These are phyloP conservation scores for Aurelia sp. DNA, from an alignment of 30 jellyfish, hydroid and myxozoan genomes.

Conservation along the genomic window DNA sequence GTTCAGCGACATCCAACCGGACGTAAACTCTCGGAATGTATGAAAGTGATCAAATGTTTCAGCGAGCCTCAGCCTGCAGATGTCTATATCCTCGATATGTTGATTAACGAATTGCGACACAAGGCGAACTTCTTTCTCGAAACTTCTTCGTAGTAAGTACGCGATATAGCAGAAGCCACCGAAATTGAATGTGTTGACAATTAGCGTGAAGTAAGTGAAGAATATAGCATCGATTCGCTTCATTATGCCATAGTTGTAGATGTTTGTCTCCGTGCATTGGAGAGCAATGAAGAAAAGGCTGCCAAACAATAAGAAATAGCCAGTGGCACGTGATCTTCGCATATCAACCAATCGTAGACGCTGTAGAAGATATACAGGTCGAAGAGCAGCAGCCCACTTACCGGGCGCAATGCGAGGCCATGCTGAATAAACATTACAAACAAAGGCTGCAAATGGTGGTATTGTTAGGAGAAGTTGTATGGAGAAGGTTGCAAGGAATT, in stretches of 20 bases:
- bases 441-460: slow-evolving; percentile 78
- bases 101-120: slow-evolving; percentile 74
- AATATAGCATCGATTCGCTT: slow-evolving; percentile 69
- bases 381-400: slow-evolving; percentile 93
- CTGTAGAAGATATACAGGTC: slow-evolving; percentile 93
- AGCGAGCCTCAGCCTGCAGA: slow-evolving; percentile 96
- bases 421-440: slow-evolving; percentile 74
- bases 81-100: slow-evolving; percentile 86
- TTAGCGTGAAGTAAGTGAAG: slow-evolving; percentile 73
- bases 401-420: slow-evolving; percentile 98
- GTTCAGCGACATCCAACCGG: slow-evolving; percentile 99
- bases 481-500: slow-evolving; percentile 81
- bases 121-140: slow-evolving; percentile 96
- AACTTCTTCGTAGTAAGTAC: slow-evolving; percentile 90
- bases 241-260: slow-evolving; percentile 78
- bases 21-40: slow-evolving; percentile 93
- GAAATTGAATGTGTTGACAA: slow-evolving; percentile 87
- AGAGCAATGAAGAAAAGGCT: slow-evolving; percentile 88
- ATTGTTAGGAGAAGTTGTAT: slow-evolving; percentile 77
- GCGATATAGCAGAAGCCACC: slow-evolving; percentile 90
- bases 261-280: slow-evolving; percentile 83
- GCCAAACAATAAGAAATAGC: slow-evolving; percentile 79
- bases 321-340: slow-evolving; percentile 97
- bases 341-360: slow-evolving; percentile 95
- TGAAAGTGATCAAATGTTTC: slow-evolving; percentile 96